A percentile compares a stretch with the other conserved stretches of the same genome.
Evolutionary conservation across 2,888 invertebrate species (phyloP).

Genomic region (Xestia rhomboidea): DNA sequence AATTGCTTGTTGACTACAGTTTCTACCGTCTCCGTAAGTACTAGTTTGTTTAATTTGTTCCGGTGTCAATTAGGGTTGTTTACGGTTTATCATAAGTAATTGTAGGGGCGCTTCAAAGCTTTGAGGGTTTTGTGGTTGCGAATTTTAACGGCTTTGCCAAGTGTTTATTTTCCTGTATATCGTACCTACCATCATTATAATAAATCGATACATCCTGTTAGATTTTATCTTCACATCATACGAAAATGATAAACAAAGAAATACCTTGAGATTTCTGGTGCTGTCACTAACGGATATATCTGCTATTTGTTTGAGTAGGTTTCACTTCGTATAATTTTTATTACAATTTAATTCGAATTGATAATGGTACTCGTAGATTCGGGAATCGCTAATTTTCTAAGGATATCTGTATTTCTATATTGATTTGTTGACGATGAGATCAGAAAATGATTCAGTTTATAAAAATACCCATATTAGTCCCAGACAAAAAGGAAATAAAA

Average conservation of each 20-base stretch:
- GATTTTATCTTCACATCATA: too few species aligned
- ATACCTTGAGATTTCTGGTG: neutral
- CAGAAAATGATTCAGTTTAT: too few species aligned
- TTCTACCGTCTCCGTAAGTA: slow-evolving; percentile 43
- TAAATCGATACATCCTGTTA: too few species aligned
- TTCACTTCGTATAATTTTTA: neutral
- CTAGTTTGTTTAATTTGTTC: slow-evolving; percentile 1
- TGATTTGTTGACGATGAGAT: too few species aligned
- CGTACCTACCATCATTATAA: neutral
- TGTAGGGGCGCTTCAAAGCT: neutral
- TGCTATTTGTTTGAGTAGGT: neutral
- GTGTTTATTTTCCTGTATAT: neutral
- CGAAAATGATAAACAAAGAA: neutral
- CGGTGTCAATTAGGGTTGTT: neutral
- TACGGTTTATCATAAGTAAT: slow-evolving; percentile 1
- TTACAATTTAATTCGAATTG: neutral
- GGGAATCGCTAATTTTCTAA: neutral
- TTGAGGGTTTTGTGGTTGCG: neutral
- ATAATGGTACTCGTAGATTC: neutral
- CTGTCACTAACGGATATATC: neutral
- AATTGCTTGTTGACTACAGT: slow-evolving; percentile 17
- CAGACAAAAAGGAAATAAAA: too few species aligned
- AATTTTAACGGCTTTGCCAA: neutral
- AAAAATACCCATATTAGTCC: too few species aligned
- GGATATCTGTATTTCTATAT: neutral